Percentiles rank a stretch among this genome's conserved stretches.
Conservation (phyloP, 1,140 invertebrate species). For the Panulirus ornatus region DNA sequence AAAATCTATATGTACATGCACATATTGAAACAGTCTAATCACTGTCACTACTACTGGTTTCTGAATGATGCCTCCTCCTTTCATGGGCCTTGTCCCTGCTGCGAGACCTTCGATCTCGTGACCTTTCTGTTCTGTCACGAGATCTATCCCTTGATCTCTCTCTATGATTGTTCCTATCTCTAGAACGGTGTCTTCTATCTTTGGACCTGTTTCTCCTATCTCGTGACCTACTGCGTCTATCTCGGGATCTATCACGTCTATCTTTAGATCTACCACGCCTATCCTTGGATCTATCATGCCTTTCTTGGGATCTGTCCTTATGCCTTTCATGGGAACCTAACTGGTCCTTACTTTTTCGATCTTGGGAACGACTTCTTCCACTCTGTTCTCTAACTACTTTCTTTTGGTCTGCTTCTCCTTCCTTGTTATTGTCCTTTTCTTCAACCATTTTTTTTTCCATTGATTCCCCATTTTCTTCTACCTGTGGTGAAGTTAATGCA, state of each 20-base stretch:
- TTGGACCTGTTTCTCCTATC: constrained; percentile 38
- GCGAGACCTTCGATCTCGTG: constrained; percentile 6
- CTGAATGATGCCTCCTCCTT: constrained; percentile 25
- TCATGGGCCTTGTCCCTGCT: constrained; percentile 7
- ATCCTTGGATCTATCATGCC: background rate
- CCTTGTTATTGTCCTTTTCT: background rate
- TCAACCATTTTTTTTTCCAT: background rate
- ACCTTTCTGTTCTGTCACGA: constrained; percentile 2
- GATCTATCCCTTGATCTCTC: constrained; percentile 31
- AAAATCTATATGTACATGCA: background rate
- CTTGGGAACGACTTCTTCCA: background rate
- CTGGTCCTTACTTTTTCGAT: background rate
- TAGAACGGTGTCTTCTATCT: constrained; percentile 13
- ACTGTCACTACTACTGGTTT: constrained; percentile 30
- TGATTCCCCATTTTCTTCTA: background rate
- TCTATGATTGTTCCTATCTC: constrained; percentile 5
- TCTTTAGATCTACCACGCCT: constrained; percentile 18
- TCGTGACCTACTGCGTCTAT: constrained; percentile 8
- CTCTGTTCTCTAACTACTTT: background rate
- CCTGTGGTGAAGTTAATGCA: background rate
- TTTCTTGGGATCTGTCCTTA: constrained; percentile 3
- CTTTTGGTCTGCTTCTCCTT: background rate
- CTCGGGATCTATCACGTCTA: constrained; percentile 1
- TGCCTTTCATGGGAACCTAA: background rate
- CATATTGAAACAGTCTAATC: background rate